These are phyloP conservation scores for Aphelenchoides fujianensis DNA, from an alignment of 1,140 invertebrate species.

Conservation along the genomic window DNA sequence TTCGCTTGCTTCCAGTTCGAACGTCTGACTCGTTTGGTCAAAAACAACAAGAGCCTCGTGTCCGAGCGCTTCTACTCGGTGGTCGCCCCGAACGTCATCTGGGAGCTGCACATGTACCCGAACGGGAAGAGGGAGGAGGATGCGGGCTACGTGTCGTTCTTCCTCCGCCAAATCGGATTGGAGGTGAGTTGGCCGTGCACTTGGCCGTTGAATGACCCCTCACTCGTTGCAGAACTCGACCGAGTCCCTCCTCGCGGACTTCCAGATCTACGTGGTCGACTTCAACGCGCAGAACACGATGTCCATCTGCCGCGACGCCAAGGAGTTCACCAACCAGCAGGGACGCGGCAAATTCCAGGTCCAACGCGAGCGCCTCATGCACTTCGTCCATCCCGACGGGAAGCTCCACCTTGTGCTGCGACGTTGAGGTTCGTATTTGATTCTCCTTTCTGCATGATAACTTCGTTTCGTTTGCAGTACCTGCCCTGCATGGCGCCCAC, in stretches of 20 bases:
- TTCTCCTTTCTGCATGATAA: slow-evolving; percentile 45
- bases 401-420: slow-evolving; percentile 23
- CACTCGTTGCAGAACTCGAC: slow-evolving; percentile 45
- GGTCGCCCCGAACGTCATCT: slow-evolving; percentile 50
- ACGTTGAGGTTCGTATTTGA: slow-evolving; percentile 46
- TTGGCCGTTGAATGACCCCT: not conserved
- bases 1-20: slow-evolving; percentile 44
- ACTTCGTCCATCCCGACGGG: not conserved
- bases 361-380: slow-evolving; percentile 26
- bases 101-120: slow-evolving; percentile 61
- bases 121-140: slow-evolving; percentile 61
- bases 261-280: slow-evolving; percentile 59
- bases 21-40: slow-evolving; percentile 49
- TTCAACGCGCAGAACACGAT: slow-evolving; percentile 39
- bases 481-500: not conserved
- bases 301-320: slow-evolving; percentile 58
- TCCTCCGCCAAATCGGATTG: slow-evolving; percentile 58
- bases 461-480: too few relatives aligned
- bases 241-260: slow-evolving; percentile 60
- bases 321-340: slow-evolving; percentile 61
- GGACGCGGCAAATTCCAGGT: slow-evolving; percentile 60
- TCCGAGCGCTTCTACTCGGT: slow-evolving; percentile 39
- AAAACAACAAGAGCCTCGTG: slow-evolving; percentile 48
- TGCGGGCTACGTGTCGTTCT: slow-evolving; percentile 53
- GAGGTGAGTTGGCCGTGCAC: slow-evolving; percentile 26